Evolutionary conservation across 1,140 invertebrate genomes (phyloP), one percentile per base, ranked within the genome.

Genomic region (Drosophila pallidifrons): DNA sequence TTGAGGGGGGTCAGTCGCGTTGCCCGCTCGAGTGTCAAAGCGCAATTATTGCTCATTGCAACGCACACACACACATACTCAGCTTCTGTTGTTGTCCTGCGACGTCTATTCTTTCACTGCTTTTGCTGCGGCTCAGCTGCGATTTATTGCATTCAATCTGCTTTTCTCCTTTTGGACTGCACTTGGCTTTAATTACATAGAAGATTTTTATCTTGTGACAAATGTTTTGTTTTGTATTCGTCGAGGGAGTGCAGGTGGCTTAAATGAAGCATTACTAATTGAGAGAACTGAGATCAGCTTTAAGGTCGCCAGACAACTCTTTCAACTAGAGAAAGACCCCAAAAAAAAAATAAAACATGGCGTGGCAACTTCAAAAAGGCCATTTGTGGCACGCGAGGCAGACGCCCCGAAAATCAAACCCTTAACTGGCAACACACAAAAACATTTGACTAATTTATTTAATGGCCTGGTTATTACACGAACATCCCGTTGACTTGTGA

Each of bases 1-100:
- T 41, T 38, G 32, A 49, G 45, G 16, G 43, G 47, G 67, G 47
- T 54, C 58, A 61, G 38, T 49, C 20, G 45, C 41, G 41, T 38
- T 47, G 60, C 60, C 60, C 72, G 45, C 25, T 55, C 49, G 54
- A 75, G 77, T 85, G 81, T 77, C 81, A 81, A 73, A 85, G 81
- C 75, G 81, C 77, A 85, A 85, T 83, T 83, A 85, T 85, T 80
- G 76, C 67, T 66, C 73, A 83, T 73, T 83, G 77, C 30, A 78
- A 47, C 54, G 66, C 57, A 46, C 13, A 41, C 20, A 20, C 16
- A 20, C 16, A 20, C 16, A 20, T 20, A 20, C 20, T 25, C 63
- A 46, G 55, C 57, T 67, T 68, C 55, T 54, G 35, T 10, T 35
- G 35, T 10, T 35, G 35, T 10, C 35, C 38, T 11, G 38, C 38